These are phyloP conservation scores for Dermatemys mawii DNA, from an alignment of 2,113 vertebrate genomes.

Conservation along the genomic window DNA sequence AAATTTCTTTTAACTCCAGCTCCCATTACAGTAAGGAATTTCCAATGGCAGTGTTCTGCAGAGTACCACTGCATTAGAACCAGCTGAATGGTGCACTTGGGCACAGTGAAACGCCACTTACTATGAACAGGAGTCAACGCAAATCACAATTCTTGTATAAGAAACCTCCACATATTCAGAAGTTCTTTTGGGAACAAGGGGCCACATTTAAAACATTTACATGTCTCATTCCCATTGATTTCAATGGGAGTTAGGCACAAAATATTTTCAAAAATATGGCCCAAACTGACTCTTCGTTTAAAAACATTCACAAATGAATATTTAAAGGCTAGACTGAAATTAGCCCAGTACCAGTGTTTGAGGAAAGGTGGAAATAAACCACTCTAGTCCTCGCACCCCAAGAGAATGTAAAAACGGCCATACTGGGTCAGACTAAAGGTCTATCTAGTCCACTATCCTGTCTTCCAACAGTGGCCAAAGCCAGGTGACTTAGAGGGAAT, in stretches of 20 bases:
- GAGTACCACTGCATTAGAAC: background rate
- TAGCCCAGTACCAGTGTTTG: rapidly evolving
- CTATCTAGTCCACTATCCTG: background rate
- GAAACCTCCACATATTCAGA: background rate
- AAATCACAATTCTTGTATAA: background rate
- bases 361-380: background rate
- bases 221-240: background rate
- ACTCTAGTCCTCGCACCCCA: background rate
- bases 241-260: background rate
- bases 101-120: rapidly evolving
- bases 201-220: background rate
- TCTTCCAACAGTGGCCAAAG: background rate
- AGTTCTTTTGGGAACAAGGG: background rate
- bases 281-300: background rate
- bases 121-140: background rate
- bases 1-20: constrained; percentile 17
- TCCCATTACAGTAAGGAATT: constrained; percentile 47
- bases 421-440: background rate
- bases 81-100: background rate
- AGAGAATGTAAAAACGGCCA: background rate
- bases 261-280: background rate
- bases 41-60: constrained; percentile 18
- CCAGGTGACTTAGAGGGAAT: background rate
- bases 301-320: background rate
- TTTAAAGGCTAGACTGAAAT: background rate